These are phyloP conservation scores for Uria aalge DNA, from an alignment of 2,113 vertebrate genomes.

Conservation along the genomic window DNA sequence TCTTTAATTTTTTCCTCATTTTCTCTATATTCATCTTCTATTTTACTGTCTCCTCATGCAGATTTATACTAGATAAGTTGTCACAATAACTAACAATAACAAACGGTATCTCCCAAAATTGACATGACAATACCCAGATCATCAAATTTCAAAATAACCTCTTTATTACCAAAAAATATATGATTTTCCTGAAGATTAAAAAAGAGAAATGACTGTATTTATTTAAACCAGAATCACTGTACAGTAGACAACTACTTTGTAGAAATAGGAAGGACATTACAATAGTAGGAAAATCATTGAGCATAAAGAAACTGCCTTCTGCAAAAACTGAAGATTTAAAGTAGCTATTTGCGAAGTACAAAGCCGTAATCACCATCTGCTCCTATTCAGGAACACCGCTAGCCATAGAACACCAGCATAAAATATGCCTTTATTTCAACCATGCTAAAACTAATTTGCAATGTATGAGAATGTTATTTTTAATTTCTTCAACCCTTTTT, in stretches of 20 bases:
- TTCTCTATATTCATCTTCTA: not conserved
- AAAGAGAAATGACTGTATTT: not conserved
- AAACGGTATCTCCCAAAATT: not conserved
- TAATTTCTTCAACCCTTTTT: not conserved
- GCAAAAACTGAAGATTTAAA: not conserved
- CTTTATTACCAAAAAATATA: not conserved
- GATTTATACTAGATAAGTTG: not conserved
- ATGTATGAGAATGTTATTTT: not conserved
- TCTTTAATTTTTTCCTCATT: not conserved
- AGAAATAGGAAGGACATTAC: not conserved
- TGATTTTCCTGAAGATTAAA: not conserved
- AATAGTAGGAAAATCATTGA: not conserved
- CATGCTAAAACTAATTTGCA: not conserved
- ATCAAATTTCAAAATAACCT: not conserved
- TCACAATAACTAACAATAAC: not conserved
- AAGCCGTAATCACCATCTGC: constrained; percentile 24
- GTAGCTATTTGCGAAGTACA: not conserved
- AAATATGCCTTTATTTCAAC: not conserved
- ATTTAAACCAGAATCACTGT: not conserved
- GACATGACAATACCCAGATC: not conserved
- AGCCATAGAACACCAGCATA: not conserved
- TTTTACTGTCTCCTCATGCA: not conserved
- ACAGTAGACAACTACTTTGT: not conserved
- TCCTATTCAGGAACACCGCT: not conserved
- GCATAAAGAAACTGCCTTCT: not conserved